Evolutionary conservation across 2,888 invertebrate species (phyloP).

Genomic region (Odontocolon sp.): DNA sequence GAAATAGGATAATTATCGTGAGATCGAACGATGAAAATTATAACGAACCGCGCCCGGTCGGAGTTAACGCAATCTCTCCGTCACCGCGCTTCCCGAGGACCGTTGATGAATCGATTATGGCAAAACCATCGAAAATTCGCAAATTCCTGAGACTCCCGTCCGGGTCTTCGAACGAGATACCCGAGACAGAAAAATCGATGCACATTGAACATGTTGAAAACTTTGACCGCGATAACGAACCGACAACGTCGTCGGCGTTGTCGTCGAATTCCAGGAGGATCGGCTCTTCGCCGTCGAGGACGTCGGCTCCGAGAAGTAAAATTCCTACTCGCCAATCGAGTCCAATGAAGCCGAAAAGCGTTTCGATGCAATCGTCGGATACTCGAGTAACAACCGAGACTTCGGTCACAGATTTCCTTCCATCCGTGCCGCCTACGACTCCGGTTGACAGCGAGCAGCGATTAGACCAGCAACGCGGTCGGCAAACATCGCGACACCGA

Average conservation of each 20-base stretch:
- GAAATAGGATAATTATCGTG: slow-evolving; percentile 2
- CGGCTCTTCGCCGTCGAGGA: background rate
- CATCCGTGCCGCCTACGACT: background rate
- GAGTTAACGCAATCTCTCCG: too few species aligned
- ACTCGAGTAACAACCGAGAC: slow-evolving; percentile 14
- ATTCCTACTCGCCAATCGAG: slow-evolving; percentile 19
- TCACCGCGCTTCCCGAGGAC: slow-evolving; percentile 1
- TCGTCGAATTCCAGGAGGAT: background rate
- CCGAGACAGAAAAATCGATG: too few species aligned
- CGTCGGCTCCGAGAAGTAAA: background rate
- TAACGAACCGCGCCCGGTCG: background rate
- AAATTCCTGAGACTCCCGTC: slow-evolving; percentile 27
- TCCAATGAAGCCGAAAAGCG: slow-evolving; percentile 9
- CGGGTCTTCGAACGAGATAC: too few species aligned
- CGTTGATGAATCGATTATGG: slow-evolving; percentile 33
- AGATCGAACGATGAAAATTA: background rate
- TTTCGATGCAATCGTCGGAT: slow-evolving; percentile 14
- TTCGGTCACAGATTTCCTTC: slow-evolving; percentile 9
- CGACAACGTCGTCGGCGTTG: background rate
- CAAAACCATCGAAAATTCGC: slow-evolving; percentile 51
- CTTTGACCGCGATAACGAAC: background rate
- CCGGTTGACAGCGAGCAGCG: slow-evolving; percentile 10
- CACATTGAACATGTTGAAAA: too few species aligned
- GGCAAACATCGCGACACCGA: background rate
- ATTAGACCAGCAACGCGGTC: background rate